Conservation (phyloP, 2,797 vertebrate species). For the Gadopsis marmoratus region DNA sequence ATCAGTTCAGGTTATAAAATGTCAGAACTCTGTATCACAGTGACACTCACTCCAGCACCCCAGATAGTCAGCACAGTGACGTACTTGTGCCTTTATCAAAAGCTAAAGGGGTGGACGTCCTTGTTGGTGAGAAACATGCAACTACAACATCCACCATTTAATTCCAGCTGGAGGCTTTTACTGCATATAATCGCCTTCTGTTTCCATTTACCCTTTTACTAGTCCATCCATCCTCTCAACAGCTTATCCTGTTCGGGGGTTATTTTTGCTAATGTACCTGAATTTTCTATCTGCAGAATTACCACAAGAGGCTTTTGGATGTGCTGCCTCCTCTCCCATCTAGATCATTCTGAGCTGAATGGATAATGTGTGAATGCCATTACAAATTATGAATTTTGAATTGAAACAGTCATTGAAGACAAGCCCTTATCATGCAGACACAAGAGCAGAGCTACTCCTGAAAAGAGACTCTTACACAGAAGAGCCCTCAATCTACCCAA, state of each 20-base stretch:
- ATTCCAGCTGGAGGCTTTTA: slow-evolving; percentile 54
- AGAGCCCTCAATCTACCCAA: slow-evolving; percentile 66
- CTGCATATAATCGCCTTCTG: slow-evolving; percentile 37
- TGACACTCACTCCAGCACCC: background rate
- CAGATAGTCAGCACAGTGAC: slow-evolving; percentile 1
- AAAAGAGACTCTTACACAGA: slow-evolving; percentile 67
- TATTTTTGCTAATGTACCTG: slow-evolving; percentile 63
- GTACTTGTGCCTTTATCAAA: slow-evolving; percentile 24
- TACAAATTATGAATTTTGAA: slow-evolving; percentile 68
- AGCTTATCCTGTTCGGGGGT: slow-evolving; percentile 45
- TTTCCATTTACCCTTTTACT: slow-evolving; percentile 52
- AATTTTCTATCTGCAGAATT: slow-evolving; percentile 55
- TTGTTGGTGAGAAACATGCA: slow-evolving; percentile 31
- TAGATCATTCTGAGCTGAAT: slow-evolving; percentile 60
- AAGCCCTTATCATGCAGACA: slow-evolving; percentile 62
- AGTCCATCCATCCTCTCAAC: slow-evolving; percentile 39
- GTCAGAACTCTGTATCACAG: background rate
- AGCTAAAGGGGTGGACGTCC: slow-evolving; percentile 17
- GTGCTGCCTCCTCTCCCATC: slow-evolving; percentile 37
- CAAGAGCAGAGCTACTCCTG: slow-evolving; percentile 60
- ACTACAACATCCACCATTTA: slow-evolving; percentile 29
- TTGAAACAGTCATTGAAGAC: slow-evolving; percentile 57
- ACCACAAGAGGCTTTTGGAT: slow-evolving; percentile 61
- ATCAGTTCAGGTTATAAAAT: slow-evolving; percentile 25
- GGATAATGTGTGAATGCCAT: slow-evolving; percentile 65